Base-by-base conservation (phyloP, 2,888 invertebrate species). In the Xanthia icteritia region DNA sequence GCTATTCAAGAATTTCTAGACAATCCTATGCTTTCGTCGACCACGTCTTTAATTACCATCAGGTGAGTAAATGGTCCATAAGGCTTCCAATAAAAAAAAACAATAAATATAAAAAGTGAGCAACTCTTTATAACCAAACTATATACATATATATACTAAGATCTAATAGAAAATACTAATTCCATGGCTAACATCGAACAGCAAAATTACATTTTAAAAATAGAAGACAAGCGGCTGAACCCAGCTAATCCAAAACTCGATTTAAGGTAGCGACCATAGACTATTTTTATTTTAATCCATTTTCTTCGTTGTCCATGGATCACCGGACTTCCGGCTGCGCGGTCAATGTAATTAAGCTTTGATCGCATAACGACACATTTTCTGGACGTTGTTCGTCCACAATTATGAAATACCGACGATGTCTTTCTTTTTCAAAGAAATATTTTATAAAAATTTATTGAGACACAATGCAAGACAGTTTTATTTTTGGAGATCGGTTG, bases 281-380 rank as follows among this genome's bases (percentile, higher is more conserved):
- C 71, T 92, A 93, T 94, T 94, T 95, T 94, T 94, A 94, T 95
- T 95, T 94, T 94, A 92, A 95, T 94, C 94, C 92, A 94, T 94
- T 95, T 95, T 94, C 93, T 93, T 91, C 93, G 93, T 91, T 92
- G 93, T 92, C 91, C 89, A 89, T 79, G 92, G 94, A 94, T 93
- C 93, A 92, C 92, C 94, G 95, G 95, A 95, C 90, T 84, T 95
- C 95, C 95, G 93, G 91, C 91, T 92, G 93, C 93, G 91, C 93
- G 94, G 94, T 93, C 94, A 94, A 94, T 93, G 95, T 94, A 95
- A 96, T 96, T 95, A 95, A 94, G 94, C 94, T 95, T 94, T 95
- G 95, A 95, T 95, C 95, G 93, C 93, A 93, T 94, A 93, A 94
- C 92, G 93, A 95, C 94, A 95, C 93, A 94, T 94, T 94, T 94